Evolutionary conservation across 1,140 invertebrate species (phyloP), one percentile per base, ranked within the genome.

Genomic region (Bombus turneri): DNA sequence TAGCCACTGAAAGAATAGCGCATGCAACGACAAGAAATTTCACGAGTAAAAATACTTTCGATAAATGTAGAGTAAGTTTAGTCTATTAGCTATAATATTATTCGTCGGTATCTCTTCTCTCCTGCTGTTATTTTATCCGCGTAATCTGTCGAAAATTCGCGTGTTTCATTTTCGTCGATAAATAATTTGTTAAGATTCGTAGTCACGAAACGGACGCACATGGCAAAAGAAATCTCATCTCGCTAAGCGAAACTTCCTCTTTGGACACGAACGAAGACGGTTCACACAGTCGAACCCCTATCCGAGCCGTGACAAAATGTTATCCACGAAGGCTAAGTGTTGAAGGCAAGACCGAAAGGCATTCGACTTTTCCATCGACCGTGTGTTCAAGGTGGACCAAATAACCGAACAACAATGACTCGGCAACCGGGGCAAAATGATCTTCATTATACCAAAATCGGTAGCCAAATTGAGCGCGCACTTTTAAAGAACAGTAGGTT

Each of bases 391-490:
- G 22, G 15, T 18, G 15, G 57, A 22, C 47, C n/a, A 62, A 59
- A 34, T 28, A 59, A n/a, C 31, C 28, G 28, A 28, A 22, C n/a
- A 62, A 84, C 69, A 89, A 89, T 47, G 83, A 72, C 28, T 47
- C n/a, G 71, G 18, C 81, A 28, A 31, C 37, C 79, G 80, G 68
- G 18, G 43, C 77, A 79, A 78, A 89, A 89, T 75, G 86, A 89
- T 86, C 53, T 80, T 83, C 83, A 71, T 90, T 85, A 78, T 64
- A 80, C 39, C 81, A 66, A 89, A 90, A 86, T 90, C 88, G 88
- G 88, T 90, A 89, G 88, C 75, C 80, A 85, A 90, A 90, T 90
- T 83, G 87, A 85, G 78, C 72, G 72, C n/a, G 68, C 81, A 59
- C 59, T 68, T 79, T 86, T 76, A 75, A 76, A 71, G 69, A 87